Percentiles rank a stretch among this genome's conserved stretches.
These are phyloP conservation scores for Lepus oiostolus DNA, from an alignment of 2,797 vertebrate genomes.

Conservation along the genomic window DNA sequence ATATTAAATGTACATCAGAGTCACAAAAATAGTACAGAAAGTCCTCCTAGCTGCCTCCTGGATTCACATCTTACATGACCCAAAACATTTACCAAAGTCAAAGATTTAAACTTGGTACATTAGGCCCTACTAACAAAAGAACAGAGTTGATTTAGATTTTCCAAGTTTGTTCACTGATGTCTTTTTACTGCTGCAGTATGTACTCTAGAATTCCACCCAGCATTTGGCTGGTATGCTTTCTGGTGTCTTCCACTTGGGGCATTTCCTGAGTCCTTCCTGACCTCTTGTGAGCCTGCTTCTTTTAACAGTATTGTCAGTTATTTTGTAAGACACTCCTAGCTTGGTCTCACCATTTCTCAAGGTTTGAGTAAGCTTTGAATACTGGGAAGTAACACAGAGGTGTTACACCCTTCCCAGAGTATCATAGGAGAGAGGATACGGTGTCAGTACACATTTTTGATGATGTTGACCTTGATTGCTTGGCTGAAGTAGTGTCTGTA, in stretches of 20 bases:
- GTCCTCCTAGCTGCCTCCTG: background rate
- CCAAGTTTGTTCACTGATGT: background rate
- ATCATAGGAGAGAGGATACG: background rate
- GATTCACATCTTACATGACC: background rate
- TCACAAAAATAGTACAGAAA: background rate
- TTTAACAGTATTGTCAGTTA: background rate
- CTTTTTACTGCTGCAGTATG: background rate
- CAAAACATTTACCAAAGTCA: conserved; percentile 2
- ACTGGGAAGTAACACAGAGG: background rate
- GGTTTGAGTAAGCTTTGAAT: background rate
- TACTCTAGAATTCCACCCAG: background rate
- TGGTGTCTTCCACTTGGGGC: background rate
- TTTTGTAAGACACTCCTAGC: background rate
- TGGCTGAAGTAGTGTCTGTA: background rate
- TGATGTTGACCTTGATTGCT: background rate
- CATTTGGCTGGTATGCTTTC: background rate
- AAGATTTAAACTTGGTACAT: background rate
- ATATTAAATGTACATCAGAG: background rate
- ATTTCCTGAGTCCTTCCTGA: conserved; percentile 9
- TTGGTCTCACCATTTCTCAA: background rate
- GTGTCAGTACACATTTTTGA: background rate
- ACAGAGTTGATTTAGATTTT: background rate
- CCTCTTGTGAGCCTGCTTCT: background rate
- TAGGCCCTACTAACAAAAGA: conserved; percentile 4
- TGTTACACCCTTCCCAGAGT: background rate